A percentile compares a stretch with the other conserved stretches of the same genome.
phyloP scores from a whole-genome alignment of 2,888 invertebrate genomes.

The Parochlus steinenii region DNA sequence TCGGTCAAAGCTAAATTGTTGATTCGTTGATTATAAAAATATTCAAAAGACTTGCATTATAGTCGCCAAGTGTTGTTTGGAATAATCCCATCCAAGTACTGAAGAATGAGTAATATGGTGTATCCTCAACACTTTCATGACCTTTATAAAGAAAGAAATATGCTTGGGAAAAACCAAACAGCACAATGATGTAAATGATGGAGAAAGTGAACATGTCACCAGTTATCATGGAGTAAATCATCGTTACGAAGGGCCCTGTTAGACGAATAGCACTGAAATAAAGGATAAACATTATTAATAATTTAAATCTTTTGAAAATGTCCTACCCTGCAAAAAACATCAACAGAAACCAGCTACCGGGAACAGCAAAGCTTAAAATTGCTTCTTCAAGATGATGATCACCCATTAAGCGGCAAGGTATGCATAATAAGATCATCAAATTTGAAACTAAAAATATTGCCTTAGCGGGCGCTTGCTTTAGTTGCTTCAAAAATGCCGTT shows the following conservation, averaged over 20 bases:
- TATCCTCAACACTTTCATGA: conserved; percentile 15
- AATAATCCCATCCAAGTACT: conserved; percentile 97
- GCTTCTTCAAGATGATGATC: conserved; percentile 76
- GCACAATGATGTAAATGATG: conserved; percentile 87
- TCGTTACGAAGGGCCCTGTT: conserved; percentile 94
- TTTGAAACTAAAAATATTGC: conserved; percentile 86
- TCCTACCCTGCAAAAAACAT: conserved; percentile 97
- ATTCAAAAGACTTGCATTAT: conserved; percentile 66
- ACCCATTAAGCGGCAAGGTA: conserved; percentile 64
- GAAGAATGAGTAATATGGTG: conserved; percentile 7
- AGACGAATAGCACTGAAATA: conserved; percentile 66
- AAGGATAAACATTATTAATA: conserved; percentile 12
- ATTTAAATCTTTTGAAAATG: conserved; percentile 3
- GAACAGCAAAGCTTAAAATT: conserved; percentile 78
- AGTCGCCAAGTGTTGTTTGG: conserved; percentile 94
- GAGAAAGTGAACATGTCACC: conserved; percentile 98
- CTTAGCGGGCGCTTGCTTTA: conserved; percentile 88
- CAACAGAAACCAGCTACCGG: conserved; percentile 91
- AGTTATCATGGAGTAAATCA: conserved; percentile 98
- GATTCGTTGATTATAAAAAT: no score
- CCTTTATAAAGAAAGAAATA: conserved; percentile 88
- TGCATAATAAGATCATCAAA: conserved; percentile 71
- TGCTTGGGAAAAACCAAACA: conserved; percentile 93
- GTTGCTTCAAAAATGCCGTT: conserved; percentile 74
- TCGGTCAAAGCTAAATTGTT: background rate